phyloP scores from a whole-genome alignment of 2,113 vertebrate species.

The Grus americana region DNA sequence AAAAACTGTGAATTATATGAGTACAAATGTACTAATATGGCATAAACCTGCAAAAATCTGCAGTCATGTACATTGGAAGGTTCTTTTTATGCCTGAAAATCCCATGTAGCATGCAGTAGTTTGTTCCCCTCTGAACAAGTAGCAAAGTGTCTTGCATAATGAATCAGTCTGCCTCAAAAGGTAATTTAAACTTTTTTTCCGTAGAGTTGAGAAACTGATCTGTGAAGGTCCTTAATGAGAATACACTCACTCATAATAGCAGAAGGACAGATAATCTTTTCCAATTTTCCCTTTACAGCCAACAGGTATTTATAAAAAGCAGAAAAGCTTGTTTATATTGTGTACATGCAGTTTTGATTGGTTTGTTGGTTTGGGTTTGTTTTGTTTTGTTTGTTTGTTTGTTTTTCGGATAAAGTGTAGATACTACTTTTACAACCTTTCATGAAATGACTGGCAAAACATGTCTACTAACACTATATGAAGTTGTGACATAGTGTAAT shows the following conservation, averaged over 20 bases:
- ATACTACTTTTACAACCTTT: background rate
- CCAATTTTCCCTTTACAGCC: background rate
- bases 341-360: background rate
- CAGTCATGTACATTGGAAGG: background rate
- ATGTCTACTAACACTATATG: background rate
- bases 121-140: background rate
- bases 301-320: background rate
- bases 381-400: too few relatives aligned
- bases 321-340: background rate
- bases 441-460: background rate
- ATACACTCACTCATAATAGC: background rate
- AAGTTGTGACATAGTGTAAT: background rate
- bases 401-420: background rate
- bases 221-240: background rate
- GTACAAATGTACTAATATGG: background rate
- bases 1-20: background rate
- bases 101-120: background rate
- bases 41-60: background rate
- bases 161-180: background rate
- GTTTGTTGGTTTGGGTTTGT: too few relatives aligned
- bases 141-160: background rate
- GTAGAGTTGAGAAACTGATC: background rate
- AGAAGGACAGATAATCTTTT: background rate
- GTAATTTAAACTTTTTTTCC: background rate
- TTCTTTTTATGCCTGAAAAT: background rate